phyloP scores from a whole-genome alignment of 2,113 vertebrate species.

The Crotalus tigris region DNA sequence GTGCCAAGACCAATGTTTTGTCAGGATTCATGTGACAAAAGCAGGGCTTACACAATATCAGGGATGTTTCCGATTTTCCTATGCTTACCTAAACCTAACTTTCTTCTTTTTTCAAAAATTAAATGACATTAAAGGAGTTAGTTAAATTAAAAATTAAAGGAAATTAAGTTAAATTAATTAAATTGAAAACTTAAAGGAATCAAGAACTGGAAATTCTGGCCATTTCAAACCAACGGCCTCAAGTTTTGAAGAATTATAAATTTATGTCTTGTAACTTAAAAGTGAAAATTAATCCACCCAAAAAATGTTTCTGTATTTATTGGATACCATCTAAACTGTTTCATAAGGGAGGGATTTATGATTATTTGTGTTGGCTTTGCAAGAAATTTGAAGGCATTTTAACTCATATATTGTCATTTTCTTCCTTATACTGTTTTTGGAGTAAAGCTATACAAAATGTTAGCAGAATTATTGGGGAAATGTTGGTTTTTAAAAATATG shows the following conservation, averaged over 20 bases:
- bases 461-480: neutral
- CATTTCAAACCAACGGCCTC: neutral
- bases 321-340: neutral
- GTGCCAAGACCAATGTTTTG: neutral
- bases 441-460: neutral
- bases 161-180: neutral
- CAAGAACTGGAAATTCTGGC: neutral
- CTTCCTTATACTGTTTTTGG: neutral
- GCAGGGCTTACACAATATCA: neutral
- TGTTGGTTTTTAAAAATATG: neutral
- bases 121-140: neutral
- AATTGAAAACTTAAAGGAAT: neutral
- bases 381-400: neutral
- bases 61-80: neutral
- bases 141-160: neutral
- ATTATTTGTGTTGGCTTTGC: neutral
- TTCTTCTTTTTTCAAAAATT: neutral
- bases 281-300: neutral
- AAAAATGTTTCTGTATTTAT: neutral
- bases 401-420: neutral
- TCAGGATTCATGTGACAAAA: neutral
- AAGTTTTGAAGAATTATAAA: neutral
- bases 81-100: neutral
- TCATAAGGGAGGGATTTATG: neutral
- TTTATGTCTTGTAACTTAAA: neutral